These are phyloP conservation scores for Drosophila ogumai DNA, from an alignment of 1,140 invertebrate species.

Conservation along the genomic window DNA sequence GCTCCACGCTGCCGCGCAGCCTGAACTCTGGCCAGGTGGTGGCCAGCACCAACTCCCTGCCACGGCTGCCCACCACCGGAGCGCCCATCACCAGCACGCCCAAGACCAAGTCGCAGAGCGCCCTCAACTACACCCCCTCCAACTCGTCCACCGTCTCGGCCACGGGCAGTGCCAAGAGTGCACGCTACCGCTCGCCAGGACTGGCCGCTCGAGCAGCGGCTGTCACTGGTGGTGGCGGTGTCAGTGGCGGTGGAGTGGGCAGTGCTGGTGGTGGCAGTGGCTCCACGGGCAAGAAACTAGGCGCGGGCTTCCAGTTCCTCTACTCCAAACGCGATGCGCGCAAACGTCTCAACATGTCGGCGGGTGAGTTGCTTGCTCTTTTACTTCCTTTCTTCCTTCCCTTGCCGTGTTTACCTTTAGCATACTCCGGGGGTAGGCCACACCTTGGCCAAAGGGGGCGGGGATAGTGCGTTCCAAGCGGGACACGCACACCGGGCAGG, in stretches of 20 bases:
- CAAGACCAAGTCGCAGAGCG: slow-evolving; percentile 90
- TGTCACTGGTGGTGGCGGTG: slow-evolving; percentile 85
- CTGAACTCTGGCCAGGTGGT: slow-evolving; percentile 86
- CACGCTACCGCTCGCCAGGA: slow-evolving; percentile 93
- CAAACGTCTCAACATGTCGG: slow-evolving; percentile 86
- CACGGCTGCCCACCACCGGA: slow-evolving; percentile 88
- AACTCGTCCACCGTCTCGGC: slow-evolving; percentile 56
- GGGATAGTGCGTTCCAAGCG: slow-evolving; percentile 17
- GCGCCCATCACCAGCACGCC: slow-evolving; percentile 85
- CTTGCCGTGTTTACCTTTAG: slow-evolving; percentile 23
- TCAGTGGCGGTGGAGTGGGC: neutral
- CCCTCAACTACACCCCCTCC: slow-evolving; percentile 86
- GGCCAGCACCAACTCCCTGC: slow-evolving; percentile 90
- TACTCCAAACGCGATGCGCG: slow-evolving; percentile 86
- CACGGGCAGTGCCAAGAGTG: slow-evolving; percentile 91
- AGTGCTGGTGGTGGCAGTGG: slow-evolving; percentile 8
- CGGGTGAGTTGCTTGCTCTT: slow-evolving; percentile 76
- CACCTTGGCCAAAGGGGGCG: slow-evolving; percentile 11
- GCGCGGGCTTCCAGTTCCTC: slow-evolving; percentile 88
- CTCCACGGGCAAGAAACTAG: slow-evolving; percentile 87
- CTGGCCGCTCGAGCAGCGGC: slow-evolving; percentile 85
- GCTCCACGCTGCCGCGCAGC: slow-evolving; percentile 88
- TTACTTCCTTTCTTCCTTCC: neutral
- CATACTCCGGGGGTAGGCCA: slow-evolving; percentile 17
- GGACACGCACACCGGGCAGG: slow-evolving; percentile 29